Base-by-base conservation (phyloP, 2,888 invertebrate species). In the Acanthosepion lycidas region DNA sequence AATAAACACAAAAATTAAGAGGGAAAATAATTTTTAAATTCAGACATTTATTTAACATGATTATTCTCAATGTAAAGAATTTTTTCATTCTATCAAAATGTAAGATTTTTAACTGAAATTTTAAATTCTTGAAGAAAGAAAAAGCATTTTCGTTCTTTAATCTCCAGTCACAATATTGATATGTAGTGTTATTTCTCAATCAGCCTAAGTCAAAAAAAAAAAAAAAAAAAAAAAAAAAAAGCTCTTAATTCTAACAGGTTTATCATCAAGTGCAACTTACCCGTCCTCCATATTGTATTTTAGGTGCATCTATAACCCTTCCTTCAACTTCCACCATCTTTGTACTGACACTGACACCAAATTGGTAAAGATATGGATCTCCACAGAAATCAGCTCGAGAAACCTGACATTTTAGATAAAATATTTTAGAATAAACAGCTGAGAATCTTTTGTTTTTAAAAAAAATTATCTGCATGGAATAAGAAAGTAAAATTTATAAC, bases 301-400 rank as follows among this genome's bases (percentile, higher is more conserved):
- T 99, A 78, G 99, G 99, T 95, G 99, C 99, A 95, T 99, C 99
- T 97, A 99, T 98, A 91, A 99, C 99, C 92, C 99, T 98, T n/a
- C 99, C 99, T 96, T 99, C 98, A 94, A 99, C 99, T 98, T 99
- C 99, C 98, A 99, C 99, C 99, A 99, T 99, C 97, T 98, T 99
- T 97, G 99, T 99, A 96, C 99, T 99, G 97, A 99, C 99, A 95
- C 99, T 99, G 96, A 99, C 98, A 91, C 99, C 99, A 97, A 99
- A 99, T 98, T 99, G 99, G 97, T 99, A 99, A 95, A 99, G 99
- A 97, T 99, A 99, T 78, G 99, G 98, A 97, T 99, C 99, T 96
- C 99, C 99, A 96, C 99, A 99, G 98, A 99, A 99, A 97, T 99
- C 99, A 6, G 99, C 99, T 96, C 93, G 93, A 51, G 93, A 93